phyloP scores from a whole-genome alignment of 2,888 invertebrate species.

The Drosophila prostipennis region DNA sequence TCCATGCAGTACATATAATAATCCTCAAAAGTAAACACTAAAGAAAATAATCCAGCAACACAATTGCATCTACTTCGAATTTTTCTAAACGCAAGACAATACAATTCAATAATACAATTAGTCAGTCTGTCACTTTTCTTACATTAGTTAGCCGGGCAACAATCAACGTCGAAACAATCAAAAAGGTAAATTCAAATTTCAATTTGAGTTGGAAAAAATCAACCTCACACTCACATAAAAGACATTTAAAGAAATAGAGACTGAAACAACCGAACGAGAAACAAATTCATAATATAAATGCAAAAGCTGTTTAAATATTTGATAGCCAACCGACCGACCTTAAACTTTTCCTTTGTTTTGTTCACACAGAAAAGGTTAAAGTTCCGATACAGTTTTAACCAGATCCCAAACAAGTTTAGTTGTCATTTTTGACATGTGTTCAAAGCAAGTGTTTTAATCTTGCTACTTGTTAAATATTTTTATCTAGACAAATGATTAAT shows the following conservation, averaged over 20 bases:
- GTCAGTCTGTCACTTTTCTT: conserved; percentile 18
- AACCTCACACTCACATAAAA: conserved; percentile 11
- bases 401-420: conserved; percentile 26
- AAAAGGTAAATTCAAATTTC: conserved; percentile 64
- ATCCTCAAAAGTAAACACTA: neutral
- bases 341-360: conserved; percentile 55
- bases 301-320: conserved; percentile 73
- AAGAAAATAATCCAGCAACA: neutral
- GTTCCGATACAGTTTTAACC: conserved; percentile 37
- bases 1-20: neutral
- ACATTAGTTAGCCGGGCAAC: conserved; percentile 2
- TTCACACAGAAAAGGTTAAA: conserved; percentile 43
- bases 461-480: neutral
- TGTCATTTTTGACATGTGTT: conserved; percentile 14
- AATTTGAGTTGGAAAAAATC: conserved; percentile 25
- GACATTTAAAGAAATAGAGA: conserved; percentile 20
- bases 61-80: neutral
- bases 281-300: conserved; percentile 39
- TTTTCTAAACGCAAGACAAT: conserved; percentile 53
- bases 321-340: conserved; percentile 56
- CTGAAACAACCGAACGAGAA: conserved; percentile 19
- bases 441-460: neutral
- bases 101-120: conserved; percentile 51
- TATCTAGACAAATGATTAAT: neutral
- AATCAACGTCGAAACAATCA: conserved; percentile 45